Base-by-base conservation (phyloP, 2,797 vertebrate species). In the Pseudochirops corinnae region DNA sequence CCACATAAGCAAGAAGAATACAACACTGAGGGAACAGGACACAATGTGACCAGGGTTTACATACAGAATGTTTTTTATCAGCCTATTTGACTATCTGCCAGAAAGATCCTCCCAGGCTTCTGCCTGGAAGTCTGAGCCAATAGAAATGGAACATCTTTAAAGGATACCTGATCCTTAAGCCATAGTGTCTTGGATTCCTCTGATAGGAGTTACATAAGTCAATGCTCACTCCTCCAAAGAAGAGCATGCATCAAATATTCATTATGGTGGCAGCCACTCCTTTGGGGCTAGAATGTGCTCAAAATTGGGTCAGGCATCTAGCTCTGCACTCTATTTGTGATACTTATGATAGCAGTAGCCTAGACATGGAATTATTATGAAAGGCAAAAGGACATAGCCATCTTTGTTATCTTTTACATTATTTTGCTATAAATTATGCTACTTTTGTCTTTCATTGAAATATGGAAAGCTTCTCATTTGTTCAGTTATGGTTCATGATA, bases 401-500 rank as follows among this genome's bases (percentile, higher is more conserved):
- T 93, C 95, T 95, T 92, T 10, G 39, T 95, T 91, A 91, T 87
- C 57, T 13, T n/a, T 92, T 24, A 56, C 91, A 53, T 62, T 92
- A n/a, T 62, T 96, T 96, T 94, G 90, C 57, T 90, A 14, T 87
- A 93, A 95, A 95, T 16, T 56, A 93, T 10, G 55, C 91, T 90
- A 82, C 93, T 92, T 95, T 92, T 94, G 94, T 91, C n/a, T 18
- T 53, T 94, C 91, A 94, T 93, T 57, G 2, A 93, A 96, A 95
- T 95, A 96, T 96, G 92, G 11, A 9, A 29, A 97, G 92, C 74
- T 93, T 97, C 92, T 97, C 67, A 52, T 55, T 46, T 93, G 94
- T 94, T 94, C 56, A 56, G 94, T 94, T 50, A 93, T 91, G 95
- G 94, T 82, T 97, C 96, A 95, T 87, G n/a, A 5, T 91, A 92